phyloP scores from a whole-genome alignment of 2,888 invertebrate species.

The Chironomus tentans region DNA sequence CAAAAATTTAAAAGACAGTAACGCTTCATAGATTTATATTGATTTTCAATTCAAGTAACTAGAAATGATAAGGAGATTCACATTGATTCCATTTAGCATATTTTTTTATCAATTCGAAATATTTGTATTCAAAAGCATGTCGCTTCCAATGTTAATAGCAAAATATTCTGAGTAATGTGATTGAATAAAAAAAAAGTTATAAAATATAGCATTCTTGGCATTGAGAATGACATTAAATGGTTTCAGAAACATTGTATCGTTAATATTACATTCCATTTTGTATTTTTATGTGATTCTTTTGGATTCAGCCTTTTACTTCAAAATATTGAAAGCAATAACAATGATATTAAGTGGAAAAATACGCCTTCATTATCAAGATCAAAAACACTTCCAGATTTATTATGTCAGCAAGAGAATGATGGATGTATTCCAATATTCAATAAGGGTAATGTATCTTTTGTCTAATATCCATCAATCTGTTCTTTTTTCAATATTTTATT shows the following conservation, averaged over 20 bases:
- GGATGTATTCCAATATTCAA: conserved; percentile 28
- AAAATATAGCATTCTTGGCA: no score
- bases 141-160: no score
- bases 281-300: neutral
- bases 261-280: no score
- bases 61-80: neutral
- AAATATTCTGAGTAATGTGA: no score
- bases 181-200: no score
- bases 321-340: conserved; percentile 24
- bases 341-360: conserved; percentile 28
- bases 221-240: no score
- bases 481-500: neutral
- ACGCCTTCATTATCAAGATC: conserved; percentile 28
- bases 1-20: neutral
- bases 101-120: no score
- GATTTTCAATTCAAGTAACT: neutral
- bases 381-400: conserved; percentile 11
- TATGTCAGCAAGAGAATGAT: conserved; percentile 27
- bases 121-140: no score
- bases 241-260: no score
- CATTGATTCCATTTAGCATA: no score
- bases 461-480: neutral
- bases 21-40: neutral
- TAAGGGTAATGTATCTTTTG: conserved; percentile 23
- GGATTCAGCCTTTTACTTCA: conserved; percentile 17